Evolutionary conservation across 1,140 invertebrate species (phyloP).

Genomic region (Dinothrombium tinctorium): DNA sequence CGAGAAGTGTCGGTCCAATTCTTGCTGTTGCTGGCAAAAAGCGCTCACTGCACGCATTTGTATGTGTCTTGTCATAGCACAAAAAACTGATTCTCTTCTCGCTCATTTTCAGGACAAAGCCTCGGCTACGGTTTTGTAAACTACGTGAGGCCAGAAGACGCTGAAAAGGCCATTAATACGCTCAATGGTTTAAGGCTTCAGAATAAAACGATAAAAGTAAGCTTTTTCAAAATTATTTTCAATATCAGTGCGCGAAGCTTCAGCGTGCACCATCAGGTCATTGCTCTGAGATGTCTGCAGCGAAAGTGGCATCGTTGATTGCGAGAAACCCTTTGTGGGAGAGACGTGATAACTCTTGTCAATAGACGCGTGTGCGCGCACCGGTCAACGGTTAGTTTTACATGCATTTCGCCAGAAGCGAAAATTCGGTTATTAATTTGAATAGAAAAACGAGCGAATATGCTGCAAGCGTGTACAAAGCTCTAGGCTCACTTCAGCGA

Average conservation of each 20-base stretch:
- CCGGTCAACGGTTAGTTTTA: too few species aligned
- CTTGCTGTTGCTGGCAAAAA: slow-evolving; percentile 5
- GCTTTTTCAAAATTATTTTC: slow-evolving; percentile 9
- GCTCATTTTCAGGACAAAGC: slow-evolving; percentile 75
- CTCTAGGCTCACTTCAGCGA: too few species aligned
- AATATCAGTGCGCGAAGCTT: neutral
- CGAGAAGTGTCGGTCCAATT: too few species aligned
- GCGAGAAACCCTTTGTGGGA: neutral
- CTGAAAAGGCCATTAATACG: slow-evolving; percentile 89
- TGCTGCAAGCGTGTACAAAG: too few species aligned
- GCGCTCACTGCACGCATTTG: too few species aligned
- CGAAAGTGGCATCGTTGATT: neutral
- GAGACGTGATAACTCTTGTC: neutral
- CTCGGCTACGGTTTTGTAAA: slow-evolving; percentile 98
- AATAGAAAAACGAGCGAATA: too few species aligned
- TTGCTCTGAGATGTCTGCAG: neutral
- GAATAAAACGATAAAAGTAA: slow-evolving; percentile 98
- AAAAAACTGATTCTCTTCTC: too few species aligned
- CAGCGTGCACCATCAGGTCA: neutral
- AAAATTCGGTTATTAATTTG: too few species aligned
- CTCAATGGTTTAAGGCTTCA: slow-evolving; percentile 87
- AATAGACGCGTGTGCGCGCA: too few species aligned
- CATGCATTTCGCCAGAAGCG: too few species aligned
- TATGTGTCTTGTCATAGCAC: neutral
- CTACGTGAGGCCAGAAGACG: slow-evolving; percentile 86